These are phyloP conservation scores for Daphoenositta chrysoptera DNA, from an alignment of 2,113 vertebrate species.

Conservation along the genomic window DNA sequence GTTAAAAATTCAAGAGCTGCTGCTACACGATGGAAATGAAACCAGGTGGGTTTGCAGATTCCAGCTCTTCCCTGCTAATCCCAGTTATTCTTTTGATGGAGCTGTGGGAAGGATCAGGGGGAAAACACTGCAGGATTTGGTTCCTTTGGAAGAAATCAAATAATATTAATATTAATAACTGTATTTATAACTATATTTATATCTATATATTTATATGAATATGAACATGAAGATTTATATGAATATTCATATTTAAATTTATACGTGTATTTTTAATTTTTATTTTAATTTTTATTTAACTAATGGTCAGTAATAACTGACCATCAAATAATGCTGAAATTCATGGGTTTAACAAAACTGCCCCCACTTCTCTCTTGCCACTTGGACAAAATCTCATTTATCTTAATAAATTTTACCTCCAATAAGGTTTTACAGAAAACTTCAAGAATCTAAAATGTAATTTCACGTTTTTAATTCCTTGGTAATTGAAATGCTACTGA, in stretches of 20 bases:
- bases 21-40: rapidly evolving
- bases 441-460: background rate
- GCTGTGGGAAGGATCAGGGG: background rate
- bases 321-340: background rate
- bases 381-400: background rate
- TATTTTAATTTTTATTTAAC: background rate
- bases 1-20: background rate
- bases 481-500: background rate
- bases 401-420: background rate
- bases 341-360: background rate
- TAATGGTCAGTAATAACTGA: background rate
- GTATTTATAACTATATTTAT: background rate
- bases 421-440: background rate
- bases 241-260: no score
- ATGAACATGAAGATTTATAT: no score
- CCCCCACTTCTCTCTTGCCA: background rate
- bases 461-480: background rate
- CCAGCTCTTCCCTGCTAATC: background rate
- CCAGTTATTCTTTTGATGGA: background rate
- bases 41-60: background rate
- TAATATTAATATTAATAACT: background rate
- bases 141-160: background rate
- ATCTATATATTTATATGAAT: no score
- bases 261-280: no score
- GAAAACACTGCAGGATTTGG: background rate